phyloP scores from a whole-genome alignment of 1,140 invertebrate species.

The Drosophila lini region DNA sequence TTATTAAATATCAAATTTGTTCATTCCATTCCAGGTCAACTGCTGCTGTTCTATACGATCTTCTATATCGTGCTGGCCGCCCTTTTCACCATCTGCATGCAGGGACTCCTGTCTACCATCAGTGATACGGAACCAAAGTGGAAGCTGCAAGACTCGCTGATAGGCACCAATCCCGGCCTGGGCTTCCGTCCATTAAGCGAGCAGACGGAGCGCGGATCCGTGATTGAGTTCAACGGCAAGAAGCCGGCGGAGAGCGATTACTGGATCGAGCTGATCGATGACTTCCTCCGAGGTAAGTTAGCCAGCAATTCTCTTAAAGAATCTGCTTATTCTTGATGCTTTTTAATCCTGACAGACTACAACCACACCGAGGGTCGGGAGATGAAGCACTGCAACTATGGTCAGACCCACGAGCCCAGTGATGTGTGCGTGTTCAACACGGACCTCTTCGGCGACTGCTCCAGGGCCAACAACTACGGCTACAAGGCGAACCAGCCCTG shows the following conservation, averaged over 20 bases:
- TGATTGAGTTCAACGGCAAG: conserved; percentile 92
- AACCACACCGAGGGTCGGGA: conserved; percentile 87
- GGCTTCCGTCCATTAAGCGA: conserved; percentile 94
- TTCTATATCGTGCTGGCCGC: conserved; percentile 92
- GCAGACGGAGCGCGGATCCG: conserved; percentile 90
- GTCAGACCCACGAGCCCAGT: conserved; percentile 85
- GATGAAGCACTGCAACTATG: conserved; percentile 88
- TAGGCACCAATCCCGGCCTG: conserved; percentile 95
- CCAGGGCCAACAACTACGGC: conserved; percentile 88
- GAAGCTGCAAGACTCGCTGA: conserved; percentile 90
- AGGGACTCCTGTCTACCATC: conserved; percentile 90
- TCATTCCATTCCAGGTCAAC: conserved; percentile 86
- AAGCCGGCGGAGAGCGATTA: conserved; percentile 87
- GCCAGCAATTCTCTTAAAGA: background rate
- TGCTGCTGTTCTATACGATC: conserved; percentile 92
- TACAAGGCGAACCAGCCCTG: conserved; percentile 91
- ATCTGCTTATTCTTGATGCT: background rate
- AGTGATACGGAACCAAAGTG: conserved; percentile 89
- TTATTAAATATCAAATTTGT: background rate
- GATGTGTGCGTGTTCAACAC: conserved; percentile 90
- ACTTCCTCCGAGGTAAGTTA: conserved; percentile 90
- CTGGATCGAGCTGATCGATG: conserved; percentile 89
- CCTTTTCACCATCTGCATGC: conserved; percentile 93
- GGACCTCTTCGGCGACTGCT: conserved; percentile 88
- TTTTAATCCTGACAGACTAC: conserved; percentile 54